These are phyloP conservation scores for Hystrix cristata DNA, from an alignment of 2,113 vertebrate species.

Conservation along the genomic window DNA sequence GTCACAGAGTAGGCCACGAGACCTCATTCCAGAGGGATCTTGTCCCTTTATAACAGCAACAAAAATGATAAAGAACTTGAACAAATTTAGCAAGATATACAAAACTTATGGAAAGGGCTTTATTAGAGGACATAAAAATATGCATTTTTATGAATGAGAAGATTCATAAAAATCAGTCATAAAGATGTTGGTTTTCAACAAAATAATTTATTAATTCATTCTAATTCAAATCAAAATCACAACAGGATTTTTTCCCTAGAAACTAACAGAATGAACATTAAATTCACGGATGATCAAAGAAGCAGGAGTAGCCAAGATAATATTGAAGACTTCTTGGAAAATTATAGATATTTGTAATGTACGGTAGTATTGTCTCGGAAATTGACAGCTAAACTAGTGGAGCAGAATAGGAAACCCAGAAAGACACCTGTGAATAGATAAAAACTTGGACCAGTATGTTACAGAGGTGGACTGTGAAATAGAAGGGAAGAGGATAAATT, in stretches of 20 bases:
- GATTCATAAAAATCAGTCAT: not conserved
- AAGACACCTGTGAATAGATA: not conserved
- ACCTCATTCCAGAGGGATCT: not conserved
- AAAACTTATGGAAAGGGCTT: not conserved
- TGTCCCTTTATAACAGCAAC: not conserved
- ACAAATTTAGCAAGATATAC: not conserved
- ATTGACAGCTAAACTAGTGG: not conserved
- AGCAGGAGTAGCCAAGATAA: not conserved
- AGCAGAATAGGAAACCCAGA: not conserved
- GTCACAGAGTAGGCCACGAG: not conserved
- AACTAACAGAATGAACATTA: not conserved
- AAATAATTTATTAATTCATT: conserved; percentile 2
- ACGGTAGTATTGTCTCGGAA: not conserved
- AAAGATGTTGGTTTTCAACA: not conserved
- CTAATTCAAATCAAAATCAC: conserved; percentile 12
- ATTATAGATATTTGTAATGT: not conserved
- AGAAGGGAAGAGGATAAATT: not conserved
- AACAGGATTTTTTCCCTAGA: not conserved
- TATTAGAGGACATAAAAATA: conserved; percentile 10
- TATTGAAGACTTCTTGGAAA: not conserved
- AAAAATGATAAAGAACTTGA: not conserved
- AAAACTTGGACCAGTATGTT: not conserved
- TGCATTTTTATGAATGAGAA: not conserved
- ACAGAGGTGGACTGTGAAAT: not conserved
- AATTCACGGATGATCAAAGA: not conserved